A percentile compares a stretch with the other conserved stretches of the same genome.
phyloP scores from a whole-genome alignment of 2,797 vertebrate species.

The Rhinatrema bivittatum region DNA sequence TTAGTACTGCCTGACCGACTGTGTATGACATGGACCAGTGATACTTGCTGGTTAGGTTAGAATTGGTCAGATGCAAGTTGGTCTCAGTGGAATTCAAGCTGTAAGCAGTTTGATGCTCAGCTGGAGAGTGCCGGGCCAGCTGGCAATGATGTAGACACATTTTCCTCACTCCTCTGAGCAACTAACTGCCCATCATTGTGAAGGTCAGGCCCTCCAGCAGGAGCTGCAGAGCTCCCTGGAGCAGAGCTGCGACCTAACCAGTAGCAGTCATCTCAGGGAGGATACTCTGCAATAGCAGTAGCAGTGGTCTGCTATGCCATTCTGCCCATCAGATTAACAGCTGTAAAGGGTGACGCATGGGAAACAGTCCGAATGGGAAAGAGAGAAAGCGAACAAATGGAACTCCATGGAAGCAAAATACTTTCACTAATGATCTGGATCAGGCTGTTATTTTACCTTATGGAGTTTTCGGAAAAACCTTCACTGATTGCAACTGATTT shows the following conservation, averaged over 20 bases:
- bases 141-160: conserved; percentile 27
- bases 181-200: conserved; percentile 28
- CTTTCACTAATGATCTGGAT: neutral
- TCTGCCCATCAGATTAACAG: no score
- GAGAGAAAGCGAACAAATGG: conserved; percentile 5
- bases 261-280: conserved; percentile 8
- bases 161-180: conserved; percentile 33
- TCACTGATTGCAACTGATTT: no score
- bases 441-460: no score
- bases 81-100: no score
- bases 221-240: conserved; percentile 7
- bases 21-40: fast-evolving
- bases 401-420: neutral
- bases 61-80: neutral
- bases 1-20: no score
- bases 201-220: conserved; percentile 17
- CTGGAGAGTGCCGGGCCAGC: neutral
- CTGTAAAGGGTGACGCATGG: neutral
- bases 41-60: conserved; percentile 4
- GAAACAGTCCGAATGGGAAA: conserved; percentile 7
- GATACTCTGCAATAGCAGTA: conserved; percentile 14
- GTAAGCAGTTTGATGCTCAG: conserved; percentile 9
- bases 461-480: no score
- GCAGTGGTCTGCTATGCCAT: conserved; percentile 1
- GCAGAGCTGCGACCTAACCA: conserved; percentile 16